Base-by-base conservation (phyloP, 2,888 invertebrate genomes). In the Nysson spinosus region DNA sequence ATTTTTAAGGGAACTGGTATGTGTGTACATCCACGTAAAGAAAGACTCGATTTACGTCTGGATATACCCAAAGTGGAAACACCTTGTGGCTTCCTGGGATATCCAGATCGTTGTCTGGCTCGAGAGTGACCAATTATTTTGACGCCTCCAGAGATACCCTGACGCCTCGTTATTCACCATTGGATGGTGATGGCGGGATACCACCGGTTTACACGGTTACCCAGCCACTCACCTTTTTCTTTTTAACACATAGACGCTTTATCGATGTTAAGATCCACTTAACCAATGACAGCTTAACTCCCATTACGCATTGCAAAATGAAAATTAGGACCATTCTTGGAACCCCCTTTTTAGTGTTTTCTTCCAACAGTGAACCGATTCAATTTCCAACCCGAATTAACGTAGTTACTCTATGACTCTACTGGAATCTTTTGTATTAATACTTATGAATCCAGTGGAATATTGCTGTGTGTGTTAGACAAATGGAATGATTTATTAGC, bases 21-120 rank as follows among this genome's bases (percentile, higher is more conserved):
- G 26, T 24, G 22, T 19, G 14, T n/a, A 9, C 4, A 9, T 11
- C 20, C 57, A 63, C 40, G 52, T 50, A 51, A 28, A 42, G 58
- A 58, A 64, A 69, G 63, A 72, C 70, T 76, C 78, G 80, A 77
- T 78, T 76, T 75, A 75, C 75, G 73, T 60, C 65, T 65, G 50
- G 70, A 70, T 76, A 73, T 51, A 26, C 34, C 5, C 3, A 22
- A 26, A 4, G 35, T 17, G 26, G 46, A 16, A 54, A 66, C 74
- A 74, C 55, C 61, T 62, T 67, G 54, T 43, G 51, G 58, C 69
- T 72, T 57, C 65, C 46, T 49, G 51, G 52, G 65, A 40, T 40
- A 37, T 16, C 12, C 7, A 9, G 62, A 72, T 69, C 68, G 19
- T 75, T 72, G 47, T 72, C 72, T 56, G 19, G 4, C 16, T 35